Conservation (phyloP, 1,140 invertebrate genomes). For the Marisa cornuarietis region DNA sequence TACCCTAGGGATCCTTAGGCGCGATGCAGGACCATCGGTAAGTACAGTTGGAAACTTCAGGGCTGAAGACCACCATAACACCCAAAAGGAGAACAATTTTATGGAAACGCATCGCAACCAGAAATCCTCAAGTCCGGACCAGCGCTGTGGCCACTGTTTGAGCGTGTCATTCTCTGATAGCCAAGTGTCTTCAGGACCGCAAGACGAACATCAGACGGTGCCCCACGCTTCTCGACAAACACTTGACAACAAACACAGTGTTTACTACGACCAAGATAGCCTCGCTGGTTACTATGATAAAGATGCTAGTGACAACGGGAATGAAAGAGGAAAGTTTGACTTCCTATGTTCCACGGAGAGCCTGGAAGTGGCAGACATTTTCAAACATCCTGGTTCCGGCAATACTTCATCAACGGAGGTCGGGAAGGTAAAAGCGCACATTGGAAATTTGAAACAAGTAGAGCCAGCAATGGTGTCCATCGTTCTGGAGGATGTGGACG, state of each 20-base stretch:
- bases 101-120: too few relatives aligned
- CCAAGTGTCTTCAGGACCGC: not conserved
- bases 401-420: not conserved
- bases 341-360: slow-evolving; percentile 43
- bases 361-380: slow-evolving; percentile 55
- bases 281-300: too few relatives aligned
- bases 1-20: too few relatives aligned
- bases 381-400: slow-evolving; percentile 25
- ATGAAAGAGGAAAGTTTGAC: not conserved
- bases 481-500: slow-evolving; percentile 41
- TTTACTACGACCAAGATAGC: too few relatives aligned
- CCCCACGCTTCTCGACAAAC: not conserved
- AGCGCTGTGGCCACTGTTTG: too few relatives aligned
- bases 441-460: slow-evolving; percentile 23
- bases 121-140: too few relatives aligned
- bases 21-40: too few relatives aligned
- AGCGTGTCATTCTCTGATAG: not conserved
- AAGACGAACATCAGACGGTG: not conserved
- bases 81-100: too few relatives aligned
- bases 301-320: not conserved
- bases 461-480: slow-evolving; percentile 50
- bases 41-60: too few relatives aligned
- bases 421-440: not conserved
- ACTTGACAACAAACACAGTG: too few relatives aligned
- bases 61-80: too few relatives aligned